A percentile compares a stretch with the other conserved stretches of the same genome.
Conservation (phyloP, 2,113 vertebrate genomes). For the Lophura nycthemera region DNA sequence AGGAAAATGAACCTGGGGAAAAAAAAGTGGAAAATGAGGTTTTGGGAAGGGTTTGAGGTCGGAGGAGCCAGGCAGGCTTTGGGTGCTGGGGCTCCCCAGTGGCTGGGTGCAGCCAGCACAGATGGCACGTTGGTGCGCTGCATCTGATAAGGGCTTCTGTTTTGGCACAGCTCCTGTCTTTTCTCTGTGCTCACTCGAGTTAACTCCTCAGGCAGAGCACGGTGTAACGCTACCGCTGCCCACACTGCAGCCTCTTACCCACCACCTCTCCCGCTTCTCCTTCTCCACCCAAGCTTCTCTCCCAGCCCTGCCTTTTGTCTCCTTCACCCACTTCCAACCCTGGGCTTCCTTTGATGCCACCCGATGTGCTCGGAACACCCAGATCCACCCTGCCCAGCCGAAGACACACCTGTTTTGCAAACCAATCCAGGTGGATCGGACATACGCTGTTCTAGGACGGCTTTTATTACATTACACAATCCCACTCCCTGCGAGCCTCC, state of each 20-base stretch:
- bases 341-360: slow-evolving; percentile 65
- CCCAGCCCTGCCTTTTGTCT: slow-evolving; percentile 71
- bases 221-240: neutral
- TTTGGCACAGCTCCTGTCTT: neutral
- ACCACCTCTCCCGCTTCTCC: slow-evolving; percentile 43
- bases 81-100: neutral
- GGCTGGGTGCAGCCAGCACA: neutral
- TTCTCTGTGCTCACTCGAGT: neutral
- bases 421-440: neutral
- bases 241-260: slow-evolving; percentile 46
- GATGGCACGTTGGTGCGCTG: neutral
- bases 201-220: neutral
- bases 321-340: slow-evolving; percentile 67
- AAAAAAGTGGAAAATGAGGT: neutral
- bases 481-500: neutral
- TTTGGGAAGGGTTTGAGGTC: neutral
- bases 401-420: slow-evolving; percentile 56
- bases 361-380: slow-evolving; percentile 14
- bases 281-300: slow-evolving; percentile 68
- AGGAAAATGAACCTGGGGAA: neutral
- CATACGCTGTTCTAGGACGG: neutral
- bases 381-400: slow-evolving; percentile 58
- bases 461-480: neutral
- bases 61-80: neutral
- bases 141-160: neutral